Percentiles rank a stretch among this genome's conserved stretches.
These are phyloP conservation scores for Spongilla lacustris DNA, from an alignment of 37 sponge, comb jelly and placozoan species.

Conservation along the genomic window DNA sequence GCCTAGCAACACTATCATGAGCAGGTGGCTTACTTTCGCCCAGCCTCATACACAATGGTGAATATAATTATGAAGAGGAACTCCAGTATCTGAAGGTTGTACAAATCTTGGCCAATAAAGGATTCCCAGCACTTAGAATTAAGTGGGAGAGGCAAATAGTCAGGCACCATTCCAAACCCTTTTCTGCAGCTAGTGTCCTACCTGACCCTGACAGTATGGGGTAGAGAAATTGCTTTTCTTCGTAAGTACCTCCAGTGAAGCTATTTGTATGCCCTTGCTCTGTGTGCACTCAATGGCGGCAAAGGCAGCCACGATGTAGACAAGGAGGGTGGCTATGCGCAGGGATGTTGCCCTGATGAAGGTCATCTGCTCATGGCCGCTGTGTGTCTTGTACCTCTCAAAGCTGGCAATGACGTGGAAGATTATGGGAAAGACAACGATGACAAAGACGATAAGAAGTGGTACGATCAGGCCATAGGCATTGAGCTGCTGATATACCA, in stretches of 20 bases:
- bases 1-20: not conserved
- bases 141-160: too few relatives aligned
- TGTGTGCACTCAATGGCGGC: not conserved
- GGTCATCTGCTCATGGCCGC: not conserved
- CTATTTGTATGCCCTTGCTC: not conserved
- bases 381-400: not conserved
- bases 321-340: not conserved
- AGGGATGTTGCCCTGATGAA: not conserved
- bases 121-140: slow-evolving; percentile 88
- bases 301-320: not conserved
- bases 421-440: not conserved
- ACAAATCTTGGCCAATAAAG: slow-evolving; percentile 88
- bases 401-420: not conserved
- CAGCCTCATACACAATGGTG: slow-evolving; percentile 64
- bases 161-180: not conserved
- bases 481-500: not conserved
- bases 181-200: not conserved
- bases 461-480: not conserved
- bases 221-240: too few relatives aligned
- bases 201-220: not conserved
- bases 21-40: slow-evolving; percentile 62
- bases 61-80: slow-evolving; percentile 42
- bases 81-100: slow-evolving; percentile 76
- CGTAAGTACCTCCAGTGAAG: not conserved
- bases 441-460: not conserved